Evolutionary conservation across 2,113 vertebrate species (phyloP).

Genomic region (Brachyhypopomus gauderio): DNA sequence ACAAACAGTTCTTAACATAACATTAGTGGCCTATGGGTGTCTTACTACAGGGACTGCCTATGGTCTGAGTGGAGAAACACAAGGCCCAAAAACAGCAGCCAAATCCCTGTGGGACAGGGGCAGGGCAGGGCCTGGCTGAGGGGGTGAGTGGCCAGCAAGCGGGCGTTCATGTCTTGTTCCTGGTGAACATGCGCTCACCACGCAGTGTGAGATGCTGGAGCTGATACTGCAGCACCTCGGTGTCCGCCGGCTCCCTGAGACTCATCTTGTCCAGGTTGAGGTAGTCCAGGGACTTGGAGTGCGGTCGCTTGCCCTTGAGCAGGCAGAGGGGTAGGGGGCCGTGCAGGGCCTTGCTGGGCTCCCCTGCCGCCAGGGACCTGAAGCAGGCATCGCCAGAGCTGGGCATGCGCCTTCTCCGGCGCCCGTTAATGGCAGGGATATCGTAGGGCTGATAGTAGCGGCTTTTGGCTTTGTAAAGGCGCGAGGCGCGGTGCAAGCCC

Average conservation of each 20-base stretch:
- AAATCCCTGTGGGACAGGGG: conserved; percentile 39
- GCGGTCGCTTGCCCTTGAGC: conserved; percentile 87
- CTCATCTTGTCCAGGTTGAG: conserved; percentile 97
- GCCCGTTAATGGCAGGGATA: conserved; percentile 86
- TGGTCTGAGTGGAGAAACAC: conserved; percentile 55
- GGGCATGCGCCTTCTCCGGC: conserved; percentile 86
- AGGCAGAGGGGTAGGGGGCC: conserved; percentile 88
- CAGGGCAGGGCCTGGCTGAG: conserved; percentile 30
- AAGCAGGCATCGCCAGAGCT: conserved; percentile 91
- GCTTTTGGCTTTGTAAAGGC: conserved; percentile 85
- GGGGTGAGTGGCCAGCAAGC: neutral
- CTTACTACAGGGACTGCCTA: conserved; percentile 47
- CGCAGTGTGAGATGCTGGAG: conserved; percentile 92
- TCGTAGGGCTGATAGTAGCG: conserved; percentile 95
- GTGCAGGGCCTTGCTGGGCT: conserved; percentile 81
- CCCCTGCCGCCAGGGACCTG: conserved; percentile 79
- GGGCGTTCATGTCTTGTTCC: conserved; percentile 83
- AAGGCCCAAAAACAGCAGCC: conserved; percentile 59
- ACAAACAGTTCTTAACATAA: conserved; percentile 57
- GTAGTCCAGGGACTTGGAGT: conserved; percentile 97
- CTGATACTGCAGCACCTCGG: conserved; percentile 91
- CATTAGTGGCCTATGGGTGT: conserved; percentile 57
- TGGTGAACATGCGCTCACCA: conserved; percentile 86
- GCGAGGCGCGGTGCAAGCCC: conserved; percentile 81
- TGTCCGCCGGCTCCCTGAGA: conserved; percentile 90